These are phyloP conservation scores for Dermatophagoides farinae DNA, from an alignment of 1,140 invertebrate genomes.

Conservation along the genomic window DNA sequence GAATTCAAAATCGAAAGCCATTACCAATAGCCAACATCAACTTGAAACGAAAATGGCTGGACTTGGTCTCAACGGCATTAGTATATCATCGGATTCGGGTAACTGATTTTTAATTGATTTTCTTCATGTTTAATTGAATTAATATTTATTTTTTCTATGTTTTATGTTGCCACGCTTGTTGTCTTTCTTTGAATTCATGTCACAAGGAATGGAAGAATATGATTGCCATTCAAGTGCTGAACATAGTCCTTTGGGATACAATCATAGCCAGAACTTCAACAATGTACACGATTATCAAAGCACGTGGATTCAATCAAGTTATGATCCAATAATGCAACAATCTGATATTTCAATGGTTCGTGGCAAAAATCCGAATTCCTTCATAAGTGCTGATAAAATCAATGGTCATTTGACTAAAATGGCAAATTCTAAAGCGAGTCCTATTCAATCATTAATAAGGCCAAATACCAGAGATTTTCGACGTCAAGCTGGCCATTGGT, in stretches of 20 bases:
- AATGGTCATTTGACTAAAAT: background rate
- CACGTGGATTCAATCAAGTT: no score
- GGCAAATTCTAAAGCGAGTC: background rate
- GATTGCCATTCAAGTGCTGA: constrained; percentile 2
- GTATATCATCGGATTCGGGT: constrained; percentile 7
- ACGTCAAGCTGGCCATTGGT: constrained; percentile 13
- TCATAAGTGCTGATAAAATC: background rate
- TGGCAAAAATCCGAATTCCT: background rate
- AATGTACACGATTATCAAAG: background rate
- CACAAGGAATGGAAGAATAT: constrained; percentile 1
- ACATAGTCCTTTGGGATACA: background rate
- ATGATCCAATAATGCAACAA: background rate
- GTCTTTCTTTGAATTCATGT: no score
- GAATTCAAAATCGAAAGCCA: background rate
- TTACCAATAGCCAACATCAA: background rate
- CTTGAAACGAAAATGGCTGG: background rate
- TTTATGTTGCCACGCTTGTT: no score
- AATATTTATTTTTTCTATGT: background rate
- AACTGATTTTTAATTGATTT: background rate
- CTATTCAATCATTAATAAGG: background rate
- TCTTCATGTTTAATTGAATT: background rate
- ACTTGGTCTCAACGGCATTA: background rate
- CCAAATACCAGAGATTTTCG: background rate
- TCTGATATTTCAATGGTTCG: background rate
- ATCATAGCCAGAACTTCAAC: background rate